These are phyloP conservation scores for Psilopogon haemacephalus DNA, from an alignment of 2,113 vertebrate species.

Conservation along the genomic window DNA sequence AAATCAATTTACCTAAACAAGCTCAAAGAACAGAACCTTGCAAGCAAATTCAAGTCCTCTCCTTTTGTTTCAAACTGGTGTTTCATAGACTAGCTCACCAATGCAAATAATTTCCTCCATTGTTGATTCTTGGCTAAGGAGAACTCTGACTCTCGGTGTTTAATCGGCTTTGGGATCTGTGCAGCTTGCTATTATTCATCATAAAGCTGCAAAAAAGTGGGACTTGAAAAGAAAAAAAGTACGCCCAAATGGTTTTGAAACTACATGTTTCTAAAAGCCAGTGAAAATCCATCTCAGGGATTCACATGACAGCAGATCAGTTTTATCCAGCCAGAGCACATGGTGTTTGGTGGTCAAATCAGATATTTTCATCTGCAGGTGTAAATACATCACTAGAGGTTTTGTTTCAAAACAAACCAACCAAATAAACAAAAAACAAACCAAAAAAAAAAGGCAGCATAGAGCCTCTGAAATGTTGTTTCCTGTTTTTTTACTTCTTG, in stretches of 20 bases:
- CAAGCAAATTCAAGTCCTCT: neutral
- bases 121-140: neutral
- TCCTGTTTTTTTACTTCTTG: too few species aligned
- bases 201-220: neutral
- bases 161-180: neutral
- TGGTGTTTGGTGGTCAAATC: neutral
- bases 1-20: conserved; percentile 29
- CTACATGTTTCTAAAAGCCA: neutral
- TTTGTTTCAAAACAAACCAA: too few species aligned
- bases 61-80: neutral
- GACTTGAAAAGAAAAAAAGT: neutral
- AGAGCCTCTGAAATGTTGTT: neutral
- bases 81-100: neutral
- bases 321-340: conserved; percentile 19
- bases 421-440: neutral
- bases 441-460: too few species aligned
- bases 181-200: neutral
- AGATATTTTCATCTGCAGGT: conserved; percentile 8
- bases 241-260: neutral
- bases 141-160: neutral
- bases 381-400: neutral
- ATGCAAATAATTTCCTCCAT: neutral
- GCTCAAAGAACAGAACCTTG: neutral
- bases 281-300: conserved; percentile 7
- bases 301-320: neutral